Base-by-base conservation (phyloP, 2,797 vertebrate species). In the Pangasius larnaudii region DNA sequence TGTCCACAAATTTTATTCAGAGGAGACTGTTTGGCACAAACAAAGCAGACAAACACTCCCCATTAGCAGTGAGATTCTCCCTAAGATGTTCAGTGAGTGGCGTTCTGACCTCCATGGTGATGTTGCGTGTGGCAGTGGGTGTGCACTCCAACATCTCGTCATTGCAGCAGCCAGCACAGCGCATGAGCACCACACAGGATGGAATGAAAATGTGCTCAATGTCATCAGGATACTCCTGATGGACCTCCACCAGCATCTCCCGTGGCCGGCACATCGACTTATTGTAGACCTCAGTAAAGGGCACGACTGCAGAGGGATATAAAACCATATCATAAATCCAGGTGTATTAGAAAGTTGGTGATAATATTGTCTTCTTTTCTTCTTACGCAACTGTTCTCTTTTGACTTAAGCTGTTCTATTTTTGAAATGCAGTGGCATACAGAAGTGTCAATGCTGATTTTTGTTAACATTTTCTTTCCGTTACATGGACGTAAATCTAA, bases 131-230 rank as follows among this genome's bases (percentile, higher is more conserved):
- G 89, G 97, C 95, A 0, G 96, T 97, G 78, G 99, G 97, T 84
- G 95, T 97, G 80, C 99, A 99, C 94, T 99, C 97, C 92, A 99
- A 92, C 81, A 95, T 96, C 93, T 99, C 98, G 1, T 99, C 98
- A 0, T 94, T 97, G 94, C 99, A 99, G 96, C 98, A 99, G 89
- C 99, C 99, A 0, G 96, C 98, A 30, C 99, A 99, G 91, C 98
- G 97, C 92, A 96, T 97, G 90, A 99, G 94, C 91, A 98, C 97
- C 91, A 99, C 98, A 22, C 98, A 99, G 93, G 98, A 98, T 0
- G 99, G 99, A 94, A 98, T 98, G 95, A 98, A 99, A 94, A 99
- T 98, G 93, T 97, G 97, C 91, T 99, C 98, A 86, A 98, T 97
- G 91, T 99, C 98, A 19, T 98, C 97, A 0, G 99, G 98, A 86